Percentiles rank a stretch among this genome's conserved stretches.
Conservation (phyloP, 1,140 invertebrate species). For the Hypsibius dujardini region DNA sequence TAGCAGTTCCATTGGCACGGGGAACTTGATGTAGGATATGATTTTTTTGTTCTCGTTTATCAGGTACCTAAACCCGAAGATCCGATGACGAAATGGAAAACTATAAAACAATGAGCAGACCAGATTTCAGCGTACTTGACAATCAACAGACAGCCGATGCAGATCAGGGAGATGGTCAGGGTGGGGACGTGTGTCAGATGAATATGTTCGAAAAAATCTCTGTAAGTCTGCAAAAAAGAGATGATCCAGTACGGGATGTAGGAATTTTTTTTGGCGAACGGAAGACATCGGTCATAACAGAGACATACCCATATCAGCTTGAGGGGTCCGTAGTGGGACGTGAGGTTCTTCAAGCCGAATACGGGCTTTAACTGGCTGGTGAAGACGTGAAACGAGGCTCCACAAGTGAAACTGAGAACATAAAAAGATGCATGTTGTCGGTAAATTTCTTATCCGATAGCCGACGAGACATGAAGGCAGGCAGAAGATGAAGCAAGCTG, state of each 20-base stretch:
- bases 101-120: not conserved
- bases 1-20: not conserved
- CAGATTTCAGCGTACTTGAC: not conserved
- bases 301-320: constrained; percentile 33
- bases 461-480: too few relatives aligned
- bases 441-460: too few relatives aligned
- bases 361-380: constrained; percentile 33
- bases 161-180: constrained; percentile 1
- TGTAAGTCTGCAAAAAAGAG: not conserved
- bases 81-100: not conserved
- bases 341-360: constrained; percentile 29
- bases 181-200: not conserved
- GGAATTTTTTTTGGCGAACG: too few relatives aligned
- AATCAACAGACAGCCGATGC: not conserved
- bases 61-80: not conserved
- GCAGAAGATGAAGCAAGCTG: too few relatives aligned
- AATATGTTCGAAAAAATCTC: not conserved
- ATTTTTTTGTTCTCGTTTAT: constrained; percentile 8
- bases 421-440: not conserved
- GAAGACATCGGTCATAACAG: too few relatives aligned
- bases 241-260: not conserved
- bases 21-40: constrained; percentile 1
- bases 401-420: constrained; percentile 31
- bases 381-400: constrained; percentile 34
- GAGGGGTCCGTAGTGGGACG: constrained; percentile 29